These are phyloP conservation scores for Hypothenemus hampei DNA, from an alignment of 1,140 invertebrate genomes.

Conservation along the genomic window DNA sequence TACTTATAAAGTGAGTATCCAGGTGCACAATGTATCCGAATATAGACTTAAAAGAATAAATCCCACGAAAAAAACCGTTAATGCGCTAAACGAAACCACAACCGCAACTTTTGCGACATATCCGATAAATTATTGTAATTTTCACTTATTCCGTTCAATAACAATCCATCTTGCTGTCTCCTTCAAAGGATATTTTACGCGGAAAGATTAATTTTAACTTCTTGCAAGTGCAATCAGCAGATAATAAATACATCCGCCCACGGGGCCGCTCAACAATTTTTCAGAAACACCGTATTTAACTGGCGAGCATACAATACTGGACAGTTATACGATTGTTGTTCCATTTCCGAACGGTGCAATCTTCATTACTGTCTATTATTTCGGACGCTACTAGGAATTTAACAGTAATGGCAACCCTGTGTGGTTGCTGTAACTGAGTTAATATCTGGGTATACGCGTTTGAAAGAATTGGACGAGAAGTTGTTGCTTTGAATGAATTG, in stretches of 20 bases:
- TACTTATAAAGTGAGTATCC: too few relatives aligned
- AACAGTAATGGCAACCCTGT: background rate
- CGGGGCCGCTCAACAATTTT: conserved; percentile 12
- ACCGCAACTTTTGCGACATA: conserved; percentile 15
- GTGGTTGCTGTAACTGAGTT: background rate
- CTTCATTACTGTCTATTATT: conserved; percentile 24
- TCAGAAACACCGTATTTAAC: conserved; percentile 20
- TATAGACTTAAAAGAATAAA: too few relatives aligned
- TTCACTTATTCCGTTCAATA: conserved; percentile 28
- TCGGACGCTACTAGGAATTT: conserved; percentile 9
- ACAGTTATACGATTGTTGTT: too few relatives aligned
- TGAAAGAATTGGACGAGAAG: background rate
- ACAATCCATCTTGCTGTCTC: conserved; percentile 25
- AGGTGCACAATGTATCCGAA: too few relatives aligned
- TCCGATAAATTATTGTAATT: conserved; percentile 26
- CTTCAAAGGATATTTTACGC: conserved; percentile 21
- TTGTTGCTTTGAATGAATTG: background rate
- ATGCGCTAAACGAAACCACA: conserved; percentile 5
- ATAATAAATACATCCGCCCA: conserved; percentile 29
- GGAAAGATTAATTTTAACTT: conserved; percentile 25
- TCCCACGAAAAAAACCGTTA: too few relatives aligned
- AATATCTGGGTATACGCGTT: conserved; percentile 2
- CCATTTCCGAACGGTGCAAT: conserved; percentile 11
- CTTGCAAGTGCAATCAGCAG: conserved; percentile 27
- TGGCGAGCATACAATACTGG: conserved; percentile 1